Evolutionary conservation across 2,113 vertebrate genomes (phyloP), one percentile per base, ranked within the genome.

Genomic region (Zonotrichia leucophrys): DNA sequence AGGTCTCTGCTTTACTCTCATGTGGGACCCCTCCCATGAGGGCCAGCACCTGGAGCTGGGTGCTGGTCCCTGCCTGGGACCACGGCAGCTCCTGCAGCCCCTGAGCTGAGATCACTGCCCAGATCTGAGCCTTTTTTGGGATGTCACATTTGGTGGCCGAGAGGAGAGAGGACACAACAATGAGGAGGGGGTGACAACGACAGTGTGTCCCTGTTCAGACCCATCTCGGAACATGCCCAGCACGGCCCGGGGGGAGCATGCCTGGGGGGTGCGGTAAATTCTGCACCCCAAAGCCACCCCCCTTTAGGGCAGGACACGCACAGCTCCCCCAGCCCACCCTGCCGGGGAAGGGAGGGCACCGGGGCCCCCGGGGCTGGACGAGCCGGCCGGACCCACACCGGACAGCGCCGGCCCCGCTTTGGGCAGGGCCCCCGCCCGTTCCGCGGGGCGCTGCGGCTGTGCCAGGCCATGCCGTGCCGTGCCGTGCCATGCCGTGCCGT

Each of bases 121-220:
- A 15, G 24, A 18, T 11, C 55, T 10, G 46, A 47, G 33, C 23
- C 1, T 28, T 39, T n/a, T 46, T 22, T 18, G 35, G 22, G 59
- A 5, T 13, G 33, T 25, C 58, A 31, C 37, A 10, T 35, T 37
- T 23, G 56, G 56, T 25, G 46, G 50, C 16, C 1, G 5, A n/a
- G 30, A 66, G 24, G 35, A 69, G 17, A 74, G 30, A 68, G 9
- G 27, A 7, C 7, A 60, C 25, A 46, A 23, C 83, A 18, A 3
- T 5, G 37, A 5, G 19, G 39, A 11, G 14, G 41, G 11, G 21
- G 23, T 35, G 23, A 44, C 1, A 27, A 35, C 0, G 8, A 15
- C 64, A 28, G 6, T 23, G 56, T 41, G 18, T 5, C 18, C 11
- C 21, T 12, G 46, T 58, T 72, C 8, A 37, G 17, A 16, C 41